Base-by-base conservation (phyloP, 1,140 invertebrate species). In the Scaptomyza pallida region DNA sequence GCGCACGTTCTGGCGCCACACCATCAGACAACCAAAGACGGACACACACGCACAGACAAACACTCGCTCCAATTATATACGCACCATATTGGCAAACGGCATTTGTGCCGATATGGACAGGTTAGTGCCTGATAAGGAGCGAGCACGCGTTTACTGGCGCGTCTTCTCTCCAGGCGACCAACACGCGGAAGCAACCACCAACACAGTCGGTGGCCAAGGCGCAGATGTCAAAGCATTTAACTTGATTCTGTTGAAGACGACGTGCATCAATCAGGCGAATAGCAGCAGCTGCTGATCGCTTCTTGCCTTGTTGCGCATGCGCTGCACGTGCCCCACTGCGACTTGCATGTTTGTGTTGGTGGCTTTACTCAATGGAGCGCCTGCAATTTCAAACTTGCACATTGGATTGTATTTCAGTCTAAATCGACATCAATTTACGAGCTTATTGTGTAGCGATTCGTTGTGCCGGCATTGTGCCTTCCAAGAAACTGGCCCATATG, bases 1-100 rank as follows among this genome's bases (percentile, higher is more conserved):
- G 81, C 64, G 74, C 82, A 88, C 69, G 82, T 75, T 79, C 64
- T 86, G 81, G 81, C 81, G 81, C 81, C 81, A 88, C 80, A 85
- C 81, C 82, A 88, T 56, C 41, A 64, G 51, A 19, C 60, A 41
- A n/a, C 26, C 44, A 35, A 37, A 63, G 33, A 45, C 59, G 5
- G 9, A 26, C 26, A 2, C 26, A 55, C 41, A 55, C 30, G 33
- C 41, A 52, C 35, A 19, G 16, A 33, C 67, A 41, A 10, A 62
- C 61, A 69, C 23, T 33, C 47, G 69, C 63, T 72, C 62, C 62
- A 67, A 72, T 72, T 72, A 72, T 72, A 60, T 21, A 60, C 70
- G 56, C 40, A 68, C 70, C 63, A 68, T 72, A 63, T 79, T 75
- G 63, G 69, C 63, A 19, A 59, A 47, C 50, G 70, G 73, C 73